Conservation (phyloP, 2,888 invertebrate species). For the Xylophagus ater region DNA sequence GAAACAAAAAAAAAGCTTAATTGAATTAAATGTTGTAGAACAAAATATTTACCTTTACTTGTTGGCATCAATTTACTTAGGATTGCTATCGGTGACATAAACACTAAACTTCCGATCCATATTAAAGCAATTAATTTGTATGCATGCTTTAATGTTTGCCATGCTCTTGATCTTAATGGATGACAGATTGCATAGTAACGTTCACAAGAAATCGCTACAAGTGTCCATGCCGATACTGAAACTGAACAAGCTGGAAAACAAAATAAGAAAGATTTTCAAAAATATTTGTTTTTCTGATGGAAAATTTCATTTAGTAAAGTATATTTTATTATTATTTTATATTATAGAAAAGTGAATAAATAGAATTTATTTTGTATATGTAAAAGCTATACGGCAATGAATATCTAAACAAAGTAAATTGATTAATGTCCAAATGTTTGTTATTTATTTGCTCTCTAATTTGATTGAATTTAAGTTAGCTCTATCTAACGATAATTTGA, state of each 20-base stretch:
- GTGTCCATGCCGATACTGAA: conserved; percentile 62
- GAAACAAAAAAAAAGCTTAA: not conserved
- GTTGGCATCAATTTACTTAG: conserved; percentile 44
- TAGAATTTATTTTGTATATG: no score
- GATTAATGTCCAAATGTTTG: no score
- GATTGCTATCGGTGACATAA: conserved; percentile 50
- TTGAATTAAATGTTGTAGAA: not conserved
- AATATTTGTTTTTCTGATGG: no score
- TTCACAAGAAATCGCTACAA: conserved; percentile 62
- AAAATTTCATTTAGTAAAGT: no score
- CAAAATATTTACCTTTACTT: conserved; percentile 24
- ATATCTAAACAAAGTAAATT: no score
- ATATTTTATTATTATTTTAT: no score
- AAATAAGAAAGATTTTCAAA: not conserved
- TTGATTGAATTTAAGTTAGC: no score
- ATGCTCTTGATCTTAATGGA: conserved; percentile 54
- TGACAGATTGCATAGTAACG: conserved; percentile 64
- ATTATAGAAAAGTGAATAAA: no score
- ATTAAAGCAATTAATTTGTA: conserved; percentile 51
- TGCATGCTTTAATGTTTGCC: conserved; percentile 60
- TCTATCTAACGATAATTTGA: no score
- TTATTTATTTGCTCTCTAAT: no score
- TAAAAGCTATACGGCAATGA: no score
- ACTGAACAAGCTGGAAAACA: conserved; percentile 63
- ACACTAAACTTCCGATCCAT: conserved; percentile 48